Evolutionary conservation across 2,888 invertebrate species (phyloP).

Genomic region (Zaprionus lineosus): DNA sequence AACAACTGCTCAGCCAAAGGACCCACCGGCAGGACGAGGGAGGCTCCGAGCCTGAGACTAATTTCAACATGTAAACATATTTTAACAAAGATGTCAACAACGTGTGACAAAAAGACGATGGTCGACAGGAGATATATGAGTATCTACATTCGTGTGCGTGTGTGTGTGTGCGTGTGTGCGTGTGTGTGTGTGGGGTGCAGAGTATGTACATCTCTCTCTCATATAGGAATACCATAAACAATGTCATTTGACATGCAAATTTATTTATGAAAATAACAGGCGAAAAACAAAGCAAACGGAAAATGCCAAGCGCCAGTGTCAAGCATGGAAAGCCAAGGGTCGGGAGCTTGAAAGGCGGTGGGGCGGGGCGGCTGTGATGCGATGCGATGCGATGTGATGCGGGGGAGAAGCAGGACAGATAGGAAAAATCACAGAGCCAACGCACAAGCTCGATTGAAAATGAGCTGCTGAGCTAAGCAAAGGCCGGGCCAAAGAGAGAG

Average conservation of each 20-base stretch:
- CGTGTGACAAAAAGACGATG: conserved; percentile 67
- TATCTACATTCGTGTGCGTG: no score
- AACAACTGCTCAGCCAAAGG: no score
- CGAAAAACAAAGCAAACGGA: conserved; percentile 48
- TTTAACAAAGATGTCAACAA: conserved; percentile 77
- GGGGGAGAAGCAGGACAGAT: conserved; percentile 24
- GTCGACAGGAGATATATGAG: conserved; percentile 32
- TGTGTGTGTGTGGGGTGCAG: conserved; percentile 58
- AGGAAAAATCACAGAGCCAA: conserved; percentile 64
- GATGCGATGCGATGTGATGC: background rate
- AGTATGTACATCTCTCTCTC: no score
- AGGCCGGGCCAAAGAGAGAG: conserved; percentile 23
- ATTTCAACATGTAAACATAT: conserved; percentile 76
- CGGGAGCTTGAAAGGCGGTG: background rate
- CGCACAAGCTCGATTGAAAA: conserved; percentile 68
- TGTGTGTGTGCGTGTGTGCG: conserved; percentile 1
- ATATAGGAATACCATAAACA: conserved; percentile 77
- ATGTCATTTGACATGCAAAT: conserved; percentile 79
- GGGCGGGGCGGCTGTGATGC: background rate
- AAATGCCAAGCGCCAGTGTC: background rate
- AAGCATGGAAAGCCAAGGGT: conserved; percentile 11
- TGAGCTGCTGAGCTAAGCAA: conserved; percentile 76
- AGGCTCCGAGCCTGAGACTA: conserved; percentile 51
- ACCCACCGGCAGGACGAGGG: conserved; percentile 25
- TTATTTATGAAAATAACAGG: conserved; percentile 76